Percentiles rank a stretch among this genome's conserved stretches.
Conservation (phyloP, 2,113 vertebrate species). For the Albula glossodonta region DNA sequence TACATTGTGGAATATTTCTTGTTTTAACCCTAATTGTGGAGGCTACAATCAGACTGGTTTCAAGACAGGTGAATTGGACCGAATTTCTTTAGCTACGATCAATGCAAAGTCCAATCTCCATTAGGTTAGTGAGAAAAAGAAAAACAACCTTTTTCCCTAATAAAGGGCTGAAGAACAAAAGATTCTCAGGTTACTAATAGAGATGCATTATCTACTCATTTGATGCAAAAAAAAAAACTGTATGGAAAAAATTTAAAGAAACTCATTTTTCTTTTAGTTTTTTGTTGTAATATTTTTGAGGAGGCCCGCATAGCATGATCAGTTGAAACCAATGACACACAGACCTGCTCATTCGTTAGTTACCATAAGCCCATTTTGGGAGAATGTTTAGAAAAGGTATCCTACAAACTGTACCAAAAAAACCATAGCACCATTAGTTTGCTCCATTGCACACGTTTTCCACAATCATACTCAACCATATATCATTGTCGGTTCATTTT, state of each 20-base stretch:
- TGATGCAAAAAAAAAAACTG: not conserved
- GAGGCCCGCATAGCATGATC: not conserved
- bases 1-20: too few relatives aligned
- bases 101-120: too few relatives aligned
- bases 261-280: not conserved
- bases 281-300: not conserved
- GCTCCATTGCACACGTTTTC: not conserved
- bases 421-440: not conserved
- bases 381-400: too few relatives aligned
- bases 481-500: not conserved
- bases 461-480: not conserved
- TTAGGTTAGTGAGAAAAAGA: too few relatives aligned
- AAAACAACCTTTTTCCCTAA: too few relatives aligned
- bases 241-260: not conserved
- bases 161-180: not conserved
- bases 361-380: not conserved
- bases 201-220: not conserved
- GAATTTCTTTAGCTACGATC: too few relatives aligned
- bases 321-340: not conserved
- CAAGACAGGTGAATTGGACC: not conserved
- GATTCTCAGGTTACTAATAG: not conserved
- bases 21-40: not conserved
- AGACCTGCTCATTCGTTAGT: not conserved
- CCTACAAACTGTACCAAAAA: not conserved
- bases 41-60: not conserved